Percentiles rank a stretch among this genome's conserved stretches.
These are phyloP conservation scores for Thelaira solivaga DNA, from an alignment of 2,888 invertebrate genomes.

Conservation along the genomic window DNA sequence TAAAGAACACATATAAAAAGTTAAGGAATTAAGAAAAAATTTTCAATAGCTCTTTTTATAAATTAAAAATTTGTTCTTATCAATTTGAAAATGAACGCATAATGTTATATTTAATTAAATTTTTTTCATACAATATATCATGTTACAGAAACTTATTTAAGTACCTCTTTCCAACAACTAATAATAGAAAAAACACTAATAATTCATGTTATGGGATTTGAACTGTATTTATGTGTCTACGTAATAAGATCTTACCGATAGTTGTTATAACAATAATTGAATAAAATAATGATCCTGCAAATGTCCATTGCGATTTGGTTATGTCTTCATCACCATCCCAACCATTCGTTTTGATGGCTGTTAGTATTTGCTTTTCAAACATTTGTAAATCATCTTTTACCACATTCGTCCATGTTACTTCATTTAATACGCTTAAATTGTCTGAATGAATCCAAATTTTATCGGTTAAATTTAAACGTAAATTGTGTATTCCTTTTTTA, in stretches of 20 bases:
- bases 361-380: constrained; percentile 85
- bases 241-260: constrained; percentile 88
- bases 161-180: too few relatives aligned
- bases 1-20: too few relatives aligned
- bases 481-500: constrained; percentile 84
- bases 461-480: constrained; percentile 86
- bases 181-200: too few relatives aligned
- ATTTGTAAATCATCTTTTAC: constrained; percentile 81
- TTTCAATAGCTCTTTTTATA: too few relatives aligned
- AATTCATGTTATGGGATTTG: too few relatives aligned
- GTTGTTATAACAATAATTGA: constrained; percentile 97
- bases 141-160: too few relatives aligned
- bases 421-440: constrained; percentile 79
- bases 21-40: too few relatives aligned
- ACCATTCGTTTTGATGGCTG: constrained; percentile 91
- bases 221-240: too few relatives aligned
- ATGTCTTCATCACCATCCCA: constrained; percentile 90
- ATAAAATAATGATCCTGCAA: constrained; percentile 93
- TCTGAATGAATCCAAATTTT: constrained; percentile 85
- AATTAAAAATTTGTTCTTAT: too few relatives aligned
- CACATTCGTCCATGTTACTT: constrained; percentile 87
- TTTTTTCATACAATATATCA: too few relatives aligned
- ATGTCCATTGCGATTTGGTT: constrained; percentile 87
- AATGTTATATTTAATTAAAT: too few relatives aligned
- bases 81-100: too few relatives aligned